Conservation (phyloP, 2,888 invertebrate genomes). For the Volucella inanis region DNA sequence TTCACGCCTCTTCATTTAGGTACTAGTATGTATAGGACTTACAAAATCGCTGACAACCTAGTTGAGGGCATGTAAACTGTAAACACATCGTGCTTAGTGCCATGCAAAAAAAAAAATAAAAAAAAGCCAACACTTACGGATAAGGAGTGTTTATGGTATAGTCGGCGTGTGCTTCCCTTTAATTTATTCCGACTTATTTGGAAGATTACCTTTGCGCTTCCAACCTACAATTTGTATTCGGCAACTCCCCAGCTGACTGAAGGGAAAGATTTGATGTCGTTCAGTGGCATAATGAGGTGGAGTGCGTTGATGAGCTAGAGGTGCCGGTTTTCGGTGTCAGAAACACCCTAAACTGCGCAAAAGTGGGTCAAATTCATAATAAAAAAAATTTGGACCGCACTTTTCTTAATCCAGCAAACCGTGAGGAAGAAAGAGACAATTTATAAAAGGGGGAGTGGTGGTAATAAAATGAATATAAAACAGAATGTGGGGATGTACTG, state of each 20-base stretch:
- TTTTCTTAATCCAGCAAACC: constrained; percentile 38
- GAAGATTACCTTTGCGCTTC: constrained; percentile 4
- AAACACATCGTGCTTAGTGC: no score
- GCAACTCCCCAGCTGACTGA: not conserved
- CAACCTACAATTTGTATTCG: no score
- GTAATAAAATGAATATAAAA: constrained; percentile 48
- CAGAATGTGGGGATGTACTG: constrained; percentile 2
- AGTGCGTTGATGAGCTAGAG: constrained; percentile 9
- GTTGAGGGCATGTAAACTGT: no score
- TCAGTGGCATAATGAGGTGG: constrained; percentile 22
- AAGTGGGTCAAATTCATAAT: constrained; percentile 66
- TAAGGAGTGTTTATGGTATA: constrained; percentile 2
- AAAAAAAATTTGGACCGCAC: constrained; percentile 28
- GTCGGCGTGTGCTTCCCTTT: constrained; percentile 14
- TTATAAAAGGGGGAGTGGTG: not conserved
- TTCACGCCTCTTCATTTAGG: constrained; percentile 46
- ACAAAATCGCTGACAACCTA: constrained; percentile 22
- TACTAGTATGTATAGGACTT: not conserved
- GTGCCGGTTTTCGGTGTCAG: constrained; percentile 8
- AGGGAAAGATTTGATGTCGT: constrained; percentile 1
- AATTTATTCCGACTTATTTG: constrained; percentile 29
- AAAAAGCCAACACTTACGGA: constrained; percentile 15
- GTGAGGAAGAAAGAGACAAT: no score
- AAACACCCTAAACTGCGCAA: constrained; percentile 40
- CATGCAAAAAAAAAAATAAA: not conserved